These are phyloP conservation scores for Papilio aristodemus DNA, from an alignment of 1,140 invertebrate species.

Conservation along the genomic window DNA sequence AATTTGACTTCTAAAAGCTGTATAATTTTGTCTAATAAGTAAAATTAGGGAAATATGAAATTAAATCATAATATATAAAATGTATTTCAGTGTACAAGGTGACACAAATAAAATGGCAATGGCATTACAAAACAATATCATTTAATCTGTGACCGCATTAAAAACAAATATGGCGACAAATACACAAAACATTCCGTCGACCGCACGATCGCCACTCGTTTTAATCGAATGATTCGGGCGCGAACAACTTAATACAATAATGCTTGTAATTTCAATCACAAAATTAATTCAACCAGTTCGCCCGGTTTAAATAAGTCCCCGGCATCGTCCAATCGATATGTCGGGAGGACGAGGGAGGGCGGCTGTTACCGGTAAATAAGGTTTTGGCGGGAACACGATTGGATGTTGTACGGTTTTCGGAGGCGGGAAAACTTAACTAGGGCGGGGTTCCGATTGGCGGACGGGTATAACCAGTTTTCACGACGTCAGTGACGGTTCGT, in stretches of 20 bases:
- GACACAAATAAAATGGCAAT: neutral
- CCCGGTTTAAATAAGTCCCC: slow-evolving; percentile 73
- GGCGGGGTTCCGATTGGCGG: slow-evolving; percentile 45
- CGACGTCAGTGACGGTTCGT: slow-evolving; percentile 38
- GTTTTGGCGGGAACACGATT: slow-evolving; percentile 53
- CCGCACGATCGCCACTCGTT: slow-evolving; percentile 47
- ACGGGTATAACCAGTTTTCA: slow-evolving; percentile 18
- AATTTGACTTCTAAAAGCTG: too few relatives aligned
- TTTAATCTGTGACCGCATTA: slow-evolving; percentile 29
- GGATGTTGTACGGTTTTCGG: slow-evolving; percentile 39
- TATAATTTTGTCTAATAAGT: too few relatives aligned
- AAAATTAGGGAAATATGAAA: too few relatives aligned
- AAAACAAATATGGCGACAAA: slow-evolving; percentile 31
- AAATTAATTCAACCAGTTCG: slow-evolving; percentile 66
- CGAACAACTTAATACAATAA: slow-evolving; percentile 68
- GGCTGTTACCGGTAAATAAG: slow-evolving; percentile 71
- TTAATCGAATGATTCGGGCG: slow-evolving; percentile 65
- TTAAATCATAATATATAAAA: neutral
- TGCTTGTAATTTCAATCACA: slow-evolving; percentile 75
- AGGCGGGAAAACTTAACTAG: slow-evolving; percentile 45
- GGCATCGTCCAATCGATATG: slow-evolving; percentile 72
- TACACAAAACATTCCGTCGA: slow-evolving; percentile 44
- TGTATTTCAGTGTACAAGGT: neutral
- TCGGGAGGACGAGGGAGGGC: slow-evolving; percentile 59
- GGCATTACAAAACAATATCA: neutral